These are phyloP conservation scores for Ladona fulva DNA, from an alignment of 1,140 invertebrate species.

Conservation along the genomic window DNA sequence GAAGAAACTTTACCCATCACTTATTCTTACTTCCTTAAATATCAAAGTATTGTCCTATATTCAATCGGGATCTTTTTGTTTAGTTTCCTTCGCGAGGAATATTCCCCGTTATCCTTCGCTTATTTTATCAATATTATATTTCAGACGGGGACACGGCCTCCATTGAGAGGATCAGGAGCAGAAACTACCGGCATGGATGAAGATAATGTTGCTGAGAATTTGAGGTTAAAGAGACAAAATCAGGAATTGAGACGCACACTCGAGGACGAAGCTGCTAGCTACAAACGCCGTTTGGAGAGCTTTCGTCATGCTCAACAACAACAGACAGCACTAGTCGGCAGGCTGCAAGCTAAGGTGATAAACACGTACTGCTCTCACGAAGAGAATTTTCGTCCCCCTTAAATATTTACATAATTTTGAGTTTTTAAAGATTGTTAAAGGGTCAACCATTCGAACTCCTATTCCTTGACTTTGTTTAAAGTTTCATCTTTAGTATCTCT, in stretches of 20 bases:
- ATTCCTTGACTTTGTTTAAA: too few species aligned
- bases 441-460: too few species aligned
- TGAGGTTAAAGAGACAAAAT: conserved; percentile 45
- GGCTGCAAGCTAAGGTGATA: conserved; percentile 78
- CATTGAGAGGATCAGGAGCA: not conserved
- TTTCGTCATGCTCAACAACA: conserved; percentile 86
- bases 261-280: conserved; percentile 76
- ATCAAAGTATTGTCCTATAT: too few species aligned
- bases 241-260: conserved; percentile 63
- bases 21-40: too few species aligned
- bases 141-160: not conserved
- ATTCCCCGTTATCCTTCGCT: too few species aligned
- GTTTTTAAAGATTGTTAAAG: not conserved
- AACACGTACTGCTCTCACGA: too few species aligned
- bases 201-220: not conserved
- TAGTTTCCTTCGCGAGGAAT: too few species aligned
- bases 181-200: not conserved
- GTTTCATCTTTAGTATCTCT: too few species aligned
- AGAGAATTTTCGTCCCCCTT: too few species aligned
- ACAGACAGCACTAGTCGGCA: conserved; percentile 82
- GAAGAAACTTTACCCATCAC: too few species aligned
- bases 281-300: conserved; percentile 73
- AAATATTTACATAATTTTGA: too few species aligned
- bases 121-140: not conserved
- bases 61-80: too few species aligned